phyloP scores from a whole-genome alignment of 2,888 invertebrate species.

The Tetanocera ferruginea region DNA sequence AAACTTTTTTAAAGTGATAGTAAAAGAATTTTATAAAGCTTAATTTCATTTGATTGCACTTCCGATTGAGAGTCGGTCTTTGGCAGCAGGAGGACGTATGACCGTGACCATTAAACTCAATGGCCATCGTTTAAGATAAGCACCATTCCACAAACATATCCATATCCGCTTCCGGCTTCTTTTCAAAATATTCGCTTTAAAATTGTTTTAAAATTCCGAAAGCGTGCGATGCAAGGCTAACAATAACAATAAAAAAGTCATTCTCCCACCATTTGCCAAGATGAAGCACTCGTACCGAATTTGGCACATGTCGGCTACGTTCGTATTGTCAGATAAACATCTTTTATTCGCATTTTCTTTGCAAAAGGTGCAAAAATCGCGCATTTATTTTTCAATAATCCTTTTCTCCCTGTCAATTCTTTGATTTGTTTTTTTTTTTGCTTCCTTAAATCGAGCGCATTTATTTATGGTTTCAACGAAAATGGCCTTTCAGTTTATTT shows the following conservation, averaged over 20 bases:
- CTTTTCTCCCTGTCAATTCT: constrained; percentile 3
- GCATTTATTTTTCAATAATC: constrained; percentile 42
- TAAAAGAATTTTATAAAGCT: constrained; percentile 1
- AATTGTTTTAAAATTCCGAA: constrained; percentile 32
- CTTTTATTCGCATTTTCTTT: constrained; percentile 31
- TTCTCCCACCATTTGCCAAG: constrained; percentile 7
- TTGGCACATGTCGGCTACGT: constrained; percentile 3
- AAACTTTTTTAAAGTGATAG: background rate
- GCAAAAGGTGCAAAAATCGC: constrained; percentile 35
- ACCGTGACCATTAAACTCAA: constrained; percentile 25
- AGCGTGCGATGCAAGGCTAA: constrained; percentile 27
- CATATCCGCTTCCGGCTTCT: background rate
- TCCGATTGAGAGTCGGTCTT: background rate
- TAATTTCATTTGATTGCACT: background rate
- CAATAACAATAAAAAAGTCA: constrained; percentile 2
- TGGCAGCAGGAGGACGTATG: background rate
- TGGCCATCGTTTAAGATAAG: constrained; percentile 26
- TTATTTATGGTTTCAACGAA: constrained; percentile 25
- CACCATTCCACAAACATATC: constrained; percentile 6
- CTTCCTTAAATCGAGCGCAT: background rate
- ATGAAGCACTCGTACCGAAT: background rate
- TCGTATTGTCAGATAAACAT: constrained; percentile 19
- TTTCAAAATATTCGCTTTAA: background rate
- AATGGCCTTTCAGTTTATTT: constrained; percentile 6
- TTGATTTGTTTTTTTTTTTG: background rate